phyloP scores from a whole-genome alignment of 2,888 invertebrate genomes.

The Yponomeuta cagnagella region DNA sequence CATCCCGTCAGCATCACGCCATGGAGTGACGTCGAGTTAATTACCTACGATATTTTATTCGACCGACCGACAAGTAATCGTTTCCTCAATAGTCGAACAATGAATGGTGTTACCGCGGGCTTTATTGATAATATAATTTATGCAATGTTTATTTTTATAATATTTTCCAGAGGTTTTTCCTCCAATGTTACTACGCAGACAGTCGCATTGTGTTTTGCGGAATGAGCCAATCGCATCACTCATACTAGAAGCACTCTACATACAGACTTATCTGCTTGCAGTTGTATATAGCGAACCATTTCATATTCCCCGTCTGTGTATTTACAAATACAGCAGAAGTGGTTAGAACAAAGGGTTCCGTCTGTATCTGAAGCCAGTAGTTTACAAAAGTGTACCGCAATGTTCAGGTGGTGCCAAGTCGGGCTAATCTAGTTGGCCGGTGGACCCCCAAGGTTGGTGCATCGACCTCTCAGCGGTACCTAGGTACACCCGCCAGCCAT shows the following conservation, averaged over 20 bases:
- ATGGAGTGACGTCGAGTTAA: neutral
- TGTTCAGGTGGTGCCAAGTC: neutral
- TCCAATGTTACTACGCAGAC: neutral
- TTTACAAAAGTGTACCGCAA: neutral
- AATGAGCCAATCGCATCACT: neutral
- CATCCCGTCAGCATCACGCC: neutral
- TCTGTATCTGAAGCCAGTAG: neutral
- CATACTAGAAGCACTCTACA: neutral
- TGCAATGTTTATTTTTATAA: neutral
- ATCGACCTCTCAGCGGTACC: neutral
- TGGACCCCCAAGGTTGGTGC: constrained; percentile 1
- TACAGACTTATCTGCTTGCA: neutral
- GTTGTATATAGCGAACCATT: neutral
- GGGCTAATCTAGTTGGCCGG: neutral
- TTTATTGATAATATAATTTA: neutral
- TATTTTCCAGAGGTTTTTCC: neutral
- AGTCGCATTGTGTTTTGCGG: neutral
- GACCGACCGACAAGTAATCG: neutral
- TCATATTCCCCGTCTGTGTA: neutral
- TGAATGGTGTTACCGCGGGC: neutral
- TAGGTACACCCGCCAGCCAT: constrained; percentile 11
- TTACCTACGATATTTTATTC: neutral
- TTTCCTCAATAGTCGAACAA: neutral
- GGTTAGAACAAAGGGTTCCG: neutral
- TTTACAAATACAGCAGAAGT: neutral